A percentile compares a stretch with the other conserved stretches of the same genome.
Evolutionary conservation across 2,113 vertebrate genomes (phyloP).

Genomic region (Poecilia latipinna): DNA sequence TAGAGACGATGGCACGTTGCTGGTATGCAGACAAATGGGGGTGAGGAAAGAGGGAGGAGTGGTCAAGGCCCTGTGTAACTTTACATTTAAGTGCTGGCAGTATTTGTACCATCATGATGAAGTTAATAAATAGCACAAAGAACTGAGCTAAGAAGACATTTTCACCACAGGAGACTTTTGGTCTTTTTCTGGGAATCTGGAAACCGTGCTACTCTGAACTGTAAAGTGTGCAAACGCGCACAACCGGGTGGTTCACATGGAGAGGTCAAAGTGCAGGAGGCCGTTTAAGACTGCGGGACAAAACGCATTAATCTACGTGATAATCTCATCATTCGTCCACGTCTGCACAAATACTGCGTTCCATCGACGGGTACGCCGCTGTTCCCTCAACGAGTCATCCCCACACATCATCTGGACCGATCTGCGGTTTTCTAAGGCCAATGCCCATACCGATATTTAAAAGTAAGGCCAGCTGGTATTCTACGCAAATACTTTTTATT

Average conservation of each 20-base stretch:
- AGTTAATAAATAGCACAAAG: conserved; percentile 46
- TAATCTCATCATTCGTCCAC: conserved; percentile 3
- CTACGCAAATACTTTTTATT: not conserved
- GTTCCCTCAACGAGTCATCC: not conserved
- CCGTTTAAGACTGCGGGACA: conserved; percentile 1
- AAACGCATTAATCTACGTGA: conserved; percentile 25
- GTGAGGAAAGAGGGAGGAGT: not conserved
- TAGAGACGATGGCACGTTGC: conserved; percentile 69
- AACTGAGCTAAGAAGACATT: conserved; percentile 9
- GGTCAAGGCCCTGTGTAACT: conserved; percentile 48
- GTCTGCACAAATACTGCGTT: conserved; percentile 12
- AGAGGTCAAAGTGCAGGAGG: conserved; percentile 26
- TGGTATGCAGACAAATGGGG: conserved; percentile 31
- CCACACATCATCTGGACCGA: not conserved
- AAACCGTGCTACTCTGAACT: conserved; percentile 9
- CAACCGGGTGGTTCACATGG: not conserved
- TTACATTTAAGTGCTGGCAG: conserved; percentile 69
- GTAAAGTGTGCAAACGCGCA: conserved; percentile 14
- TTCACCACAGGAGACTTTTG: conserved; percentile 10
- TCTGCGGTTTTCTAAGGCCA: too few species aligned
- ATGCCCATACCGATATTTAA: too few species aligned
- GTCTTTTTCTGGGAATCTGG: not conserved
- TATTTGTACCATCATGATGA: conserved; percentile 65
- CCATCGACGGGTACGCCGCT: not conserved
- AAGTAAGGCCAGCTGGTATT: too few species aligned